Evolutionary conservation across 2,888 invertebrate species (phyloP).

Genomic region (Netelia fuscicornis): DNA sequence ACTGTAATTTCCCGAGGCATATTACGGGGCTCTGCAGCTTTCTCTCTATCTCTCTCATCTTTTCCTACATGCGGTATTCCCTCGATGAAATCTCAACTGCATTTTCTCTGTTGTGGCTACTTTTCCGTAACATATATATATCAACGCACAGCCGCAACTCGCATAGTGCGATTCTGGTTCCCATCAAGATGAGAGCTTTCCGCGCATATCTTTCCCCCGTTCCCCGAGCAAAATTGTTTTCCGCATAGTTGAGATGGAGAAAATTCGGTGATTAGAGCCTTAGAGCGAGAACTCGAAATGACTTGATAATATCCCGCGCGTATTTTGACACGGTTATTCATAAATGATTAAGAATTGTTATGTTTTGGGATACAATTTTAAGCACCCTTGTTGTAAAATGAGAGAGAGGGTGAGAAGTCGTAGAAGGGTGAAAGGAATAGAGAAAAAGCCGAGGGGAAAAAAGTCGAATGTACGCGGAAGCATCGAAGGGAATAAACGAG

Average conservation of each 20-base stretch:
- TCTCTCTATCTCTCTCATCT: conserved; percentile 6
- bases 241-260: conserved; percentile 8
- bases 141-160: too few species aligned
- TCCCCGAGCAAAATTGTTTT: neutral
- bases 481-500: conserved; percentile 71
- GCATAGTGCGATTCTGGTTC: too few species aligned
- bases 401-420: neutral
- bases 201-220: too few species aligned
- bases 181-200: too few species aligned
- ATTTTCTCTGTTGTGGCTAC: conserved; percentile 58
- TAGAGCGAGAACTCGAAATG: neutral
- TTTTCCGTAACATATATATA: conserved; percentile 22
- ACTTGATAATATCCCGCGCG: neutral
- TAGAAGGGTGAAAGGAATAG: conserved; percentile 4
- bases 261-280: neutral
- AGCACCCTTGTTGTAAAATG: too few species aligned
- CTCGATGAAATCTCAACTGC: conserved; percentile 63
- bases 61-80: conserved; percentile 56
- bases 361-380: too few species aligned
- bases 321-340: neutral
- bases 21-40: conserved; percentile 55
- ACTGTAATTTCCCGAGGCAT: conserved; percentile 70
- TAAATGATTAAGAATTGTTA: too few species aligned
- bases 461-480: conserved; percentile 68
- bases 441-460: neutral